Evolutionary conservation across 2,113 vertebrate species (phyloP).

Genomic region (Bambusicola thoracicus): DNA sequence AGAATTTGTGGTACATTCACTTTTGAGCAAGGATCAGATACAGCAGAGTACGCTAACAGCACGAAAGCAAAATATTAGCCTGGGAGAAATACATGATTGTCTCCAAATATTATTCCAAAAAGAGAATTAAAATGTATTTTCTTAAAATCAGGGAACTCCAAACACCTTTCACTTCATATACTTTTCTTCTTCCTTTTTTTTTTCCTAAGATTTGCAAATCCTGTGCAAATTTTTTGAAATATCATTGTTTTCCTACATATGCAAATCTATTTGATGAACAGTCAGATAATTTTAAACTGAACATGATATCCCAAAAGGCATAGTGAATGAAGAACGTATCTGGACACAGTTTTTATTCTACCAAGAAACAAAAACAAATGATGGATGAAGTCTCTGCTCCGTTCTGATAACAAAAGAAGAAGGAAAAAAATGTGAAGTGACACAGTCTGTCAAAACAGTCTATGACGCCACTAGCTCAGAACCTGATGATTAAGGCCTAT

Average conservation of each 20-base stretch:
- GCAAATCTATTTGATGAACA: neutral
- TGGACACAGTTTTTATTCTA: neutral
- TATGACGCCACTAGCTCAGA: neutral
- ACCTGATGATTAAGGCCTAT: neutral
- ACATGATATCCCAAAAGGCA: fast-evolving
- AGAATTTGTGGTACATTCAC: neutral
- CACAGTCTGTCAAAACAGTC: neutral
- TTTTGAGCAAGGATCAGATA: neutral
- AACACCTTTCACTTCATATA: neutral
- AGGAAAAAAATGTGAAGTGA: neutral
- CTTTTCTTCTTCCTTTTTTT: neutral
- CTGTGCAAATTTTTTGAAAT: neutral
- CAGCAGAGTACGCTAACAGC: neutral
- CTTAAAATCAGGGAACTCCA: neutral
- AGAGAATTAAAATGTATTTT: neutral
- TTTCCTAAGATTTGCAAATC: neutral
- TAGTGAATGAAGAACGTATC: neutral
- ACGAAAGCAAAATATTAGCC: neutral
- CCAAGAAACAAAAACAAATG: neutral
- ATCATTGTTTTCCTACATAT: neutral
- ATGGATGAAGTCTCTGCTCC: neutral
- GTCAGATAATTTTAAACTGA: neutral
- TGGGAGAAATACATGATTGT: neutral
- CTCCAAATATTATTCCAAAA: neutral
- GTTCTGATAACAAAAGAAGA: neutral